Evolutionary conservation across 35 echinoderm and acorn worm species (phyloP), one percentile per base, ranked within the genome.

Genomic region (Stichopus chloronotus): DNA sequence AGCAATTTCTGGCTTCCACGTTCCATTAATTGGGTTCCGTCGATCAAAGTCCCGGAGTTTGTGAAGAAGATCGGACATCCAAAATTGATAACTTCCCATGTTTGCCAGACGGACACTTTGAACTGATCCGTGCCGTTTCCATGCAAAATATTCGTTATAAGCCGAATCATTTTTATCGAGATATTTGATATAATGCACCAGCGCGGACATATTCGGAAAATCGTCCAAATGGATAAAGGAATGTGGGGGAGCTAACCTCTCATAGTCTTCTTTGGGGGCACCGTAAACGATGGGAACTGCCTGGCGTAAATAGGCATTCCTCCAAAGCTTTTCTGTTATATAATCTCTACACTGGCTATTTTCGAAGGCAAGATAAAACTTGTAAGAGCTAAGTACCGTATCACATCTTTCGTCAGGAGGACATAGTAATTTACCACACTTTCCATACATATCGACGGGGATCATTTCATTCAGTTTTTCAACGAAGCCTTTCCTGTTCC

Each of bases 221-320:
- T 95, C 94, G 86, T 87, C 56, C 55, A 95, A 13, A 63, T 95
- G 94, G 53, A 95, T 95, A 61, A 95, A 95, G 16, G 94, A 95
- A 88, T 95, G 58, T 12, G 81, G 81, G 4, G 94, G 94, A 17
- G 90, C 81, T 55, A 76, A 24, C 5, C 82, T 92, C 16, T 78
- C 54, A 53, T 95, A 95, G 25, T 95, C 90, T 56, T 79, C 84
- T 22, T 68, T 86, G 7, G 60, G 17, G 12, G 94, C 82, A 20
- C 94, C 94, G 72, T 79, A 95, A 16, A 92, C 94, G 24, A 95
- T 95, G 16, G 94, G 94, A 61, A 95, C 90, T 53, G 81, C 14
- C 13, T 91, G 76, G 7, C 77, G 76, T 56, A 82, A 24, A 43
- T 92, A 95, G n/a, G 63, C 91, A 68, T 92, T 95, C 4, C 9